Base-by-base conservation (phyloP, 2,888 invertebrate species). In the Campoplex nolae region DNA sequence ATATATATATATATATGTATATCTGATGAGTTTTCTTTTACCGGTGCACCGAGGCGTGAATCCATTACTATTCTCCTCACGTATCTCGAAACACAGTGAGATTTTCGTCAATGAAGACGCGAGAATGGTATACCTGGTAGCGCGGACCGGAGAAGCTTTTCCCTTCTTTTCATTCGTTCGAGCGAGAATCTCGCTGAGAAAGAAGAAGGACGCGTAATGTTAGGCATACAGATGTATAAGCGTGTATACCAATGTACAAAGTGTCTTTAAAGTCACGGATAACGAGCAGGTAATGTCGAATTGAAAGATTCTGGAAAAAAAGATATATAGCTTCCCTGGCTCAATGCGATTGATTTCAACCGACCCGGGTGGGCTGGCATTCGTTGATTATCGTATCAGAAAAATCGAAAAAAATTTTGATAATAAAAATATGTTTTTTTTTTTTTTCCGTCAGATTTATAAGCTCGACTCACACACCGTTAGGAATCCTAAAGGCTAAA, bases 51-150 rank as follows among this genome's bases (percentile, higher is more conserved):
- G 74, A 45, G 81, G 54, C 78, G 74, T 75, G 81, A 84, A 86
- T 86, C 78, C 84, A 75, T 84, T 62, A 70, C 78, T 54, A 84
- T 84, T 78, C 86, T 78, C 58, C 54, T 81, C 86, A 78, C 86
- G 86, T 82, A 81, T 68, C 68, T 77, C 58, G 58, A 82, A 81
- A 84, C 70, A 68, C 51, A 77, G 81, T 81, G 84, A 70, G 74
- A 75, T 74, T 75, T 84, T 86, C 77, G 86, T 83, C 84, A 84
- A 81, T 84, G 86, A 51, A 74, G 68, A 77, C 45, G 75, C 45
- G 75, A 75, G 54, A 83, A 80, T 23, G 65, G 79, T 74, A 45
- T 45, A 48, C 62, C 48, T 54, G 67, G 8, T 32, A 45, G 51
- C 45, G 73, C 23, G 32, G 32, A 71, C 67, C 32, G 67, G 54